A percentile compares a stretch with the other conserved stretches of the same genome.
These are phyloP conservation scores for Tyrannus savana DNA, from an alignment of 2,113 vertebrate genomes.

Conservation along the genomic window DNA sequence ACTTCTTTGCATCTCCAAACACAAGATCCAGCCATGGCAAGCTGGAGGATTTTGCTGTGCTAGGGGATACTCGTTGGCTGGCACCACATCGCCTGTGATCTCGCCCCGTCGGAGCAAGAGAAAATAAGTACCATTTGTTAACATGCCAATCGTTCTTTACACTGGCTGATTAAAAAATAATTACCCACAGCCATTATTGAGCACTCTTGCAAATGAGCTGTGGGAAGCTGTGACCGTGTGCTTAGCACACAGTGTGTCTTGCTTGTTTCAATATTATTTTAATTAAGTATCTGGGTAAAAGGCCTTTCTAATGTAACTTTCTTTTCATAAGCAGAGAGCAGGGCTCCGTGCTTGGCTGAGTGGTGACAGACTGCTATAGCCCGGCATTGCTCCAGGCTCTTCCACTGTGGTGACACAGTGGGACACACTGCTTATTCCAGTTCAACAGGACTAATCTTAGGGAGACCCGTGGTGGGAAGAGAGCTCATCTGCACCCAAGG, in stretches of 20 bases:
- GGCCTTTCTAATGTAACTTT: conserved; percentile 57
- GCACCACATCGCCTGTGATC: background rate
- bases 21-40: background rate
- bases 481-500: accelerated
- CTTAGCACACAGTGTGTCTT: conserved; percentile 44
- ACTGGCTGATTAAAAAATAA: conserved; percentile 73
- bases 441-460: background rate
- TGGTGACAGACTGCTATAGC: accelerated
- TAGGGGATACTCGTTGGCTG: background rate
- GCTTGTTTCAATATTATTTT: conserved; percentile 67
- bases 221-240: conserved; percentile 44
- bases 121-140: conserved; percentile 67
- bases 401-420: background rate
- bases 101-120: background rate
- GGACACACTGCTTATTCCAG: background rate
- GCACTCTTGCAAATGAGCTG: conserved; percentile 68
- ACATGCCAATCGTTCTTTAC: conserved; percentile 63
- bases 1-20: background rate
- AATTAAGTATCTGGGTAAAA: conserved; percentile 70
- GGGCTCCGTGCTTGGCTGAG: background rate
- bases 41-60: background rate
- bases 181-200: conserved; percentile 61
- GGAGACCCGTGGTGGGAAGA: background rate
- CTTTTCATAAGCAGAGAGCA: background rate
- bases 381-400: background rate